Evolutionary conservation across 2,113 vertebrate species (phyloP), one percentile per base, ranked within the genome.

Genomic region (Cricetomys ansorgei): DNA sequence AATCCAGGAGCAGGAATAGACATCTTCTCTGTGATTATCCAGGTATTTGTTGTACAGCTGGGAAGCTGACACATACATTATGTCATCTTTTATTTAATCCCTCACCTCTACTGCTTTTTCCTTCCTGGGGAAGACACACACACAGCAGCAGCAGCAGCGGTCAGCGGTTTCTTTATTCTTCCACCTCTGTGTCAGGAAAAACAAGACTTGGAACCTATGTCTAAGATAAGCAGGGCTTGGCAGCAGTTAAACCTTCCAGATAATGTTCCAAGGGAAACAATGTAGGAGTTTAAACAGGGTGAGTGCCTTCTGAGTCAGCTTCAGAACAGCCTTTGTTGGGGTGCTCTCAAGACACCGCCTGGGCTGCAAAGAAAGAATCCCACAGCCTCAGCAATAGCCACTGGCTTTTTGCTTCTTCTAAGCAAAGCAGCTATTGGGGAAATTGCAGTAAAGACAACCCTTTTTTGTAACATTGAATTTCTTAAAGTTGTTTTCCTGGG

Each of bases 181-280:
- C 62, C 67, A 73, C 31, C 45, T 80, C 4, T n/a, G 21, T 69
- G 55, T 37, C 40, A 73, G 62, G 64, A 59, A 37, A 37, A 95
- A 65, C 23, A 80, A 81, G 89, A 81, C n/a, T 85, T 95, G 76
- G 50, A 77, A 67, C 64, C 21, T 13, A 83, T 23, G 73, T 86
- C 75, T 77, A 57, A 97, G 96, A 96, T 96, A 97, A 95, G 87
- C 77, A 86, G 94, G 87, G 55, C 77, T 77, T 81, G 77, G 55
- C 45, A 27, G 4, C n/a, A 23, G 76, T 73, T 75, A 84, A 94
- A 50, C 23, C 48, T 84, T 80, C 79, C 80, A 81, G 89, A 94
- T 57, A 75, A 89, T 57, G 12, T 95, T 92, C 77, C 88, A 92
- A 95, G 62, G 75, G 45, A 92, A 94, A 84, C 75, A 79, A 15